phyloP scores from a whole-genome alignment of 2,113 vertebrate species.

The Daubentonia madagascariensis region DNA sequence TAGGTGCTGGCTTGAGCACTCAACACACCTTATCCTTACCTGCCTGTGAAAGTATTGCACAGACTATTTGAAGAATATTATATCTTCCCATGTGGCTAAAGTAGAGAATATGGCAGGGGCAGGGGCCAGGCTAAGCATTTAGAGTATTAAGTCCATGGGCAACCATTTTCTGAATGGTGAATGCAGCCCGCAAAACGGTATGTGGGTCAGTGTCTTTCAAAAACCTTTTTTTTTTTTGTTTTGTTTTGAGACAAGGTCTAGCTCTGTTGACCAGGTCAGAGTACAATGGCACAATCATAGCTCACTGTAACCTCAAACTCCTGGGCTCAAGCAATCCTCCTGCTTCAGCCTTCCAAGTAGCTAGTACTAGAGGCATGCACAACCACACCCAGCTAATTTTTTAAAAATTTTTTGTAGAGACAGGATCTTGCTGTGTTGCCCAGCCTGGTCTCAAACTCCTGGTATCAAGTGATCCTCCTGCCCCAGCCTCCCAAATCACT shows the following conservation, averaged over 20 bases:
- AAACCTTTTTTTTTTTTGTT: background rate
- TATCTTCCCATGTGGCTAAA: too few species aligned
- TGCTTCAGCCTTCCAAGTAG: background rate
- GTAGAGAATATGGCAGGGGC: background rate
- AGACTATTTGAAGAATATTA: fast-evolving
- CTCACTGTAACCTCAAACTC: background rate
- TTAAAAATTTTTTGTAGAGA: too few species aligned
- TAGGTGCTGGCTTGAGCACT: background rate
- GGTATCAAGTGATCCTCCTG: too few species aligned
- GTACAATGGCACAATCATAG: background rate
- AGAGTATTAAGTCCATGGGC: background rate
- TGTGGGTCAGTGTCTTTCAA: background rate
- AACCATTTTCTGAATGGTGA: background rate
- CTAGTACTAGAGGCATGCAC: fast-evolving
- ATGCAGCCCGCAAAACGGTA: background rate
- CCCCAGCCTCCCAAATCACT: too few species aligned
- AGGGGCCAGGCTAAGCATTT: background rate
- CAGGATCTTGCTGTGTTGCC: too few species aligned
- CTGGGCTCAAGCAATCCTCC: background rate
- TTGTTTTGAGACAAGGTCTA: background rate
- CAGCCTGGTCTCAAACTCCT: too few species aligned
- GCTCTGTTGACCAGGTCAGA: background rate
- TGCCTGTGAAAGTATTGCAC: fast-evolving
- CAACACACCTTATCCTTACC: background rate
- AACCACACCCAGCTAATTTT: background rate